These are phyloP conservation scores for Rhynchonycteris naso DNA, from an alignment of 2,797 vertebrate species.

Conservation along the genomic window DNA sequence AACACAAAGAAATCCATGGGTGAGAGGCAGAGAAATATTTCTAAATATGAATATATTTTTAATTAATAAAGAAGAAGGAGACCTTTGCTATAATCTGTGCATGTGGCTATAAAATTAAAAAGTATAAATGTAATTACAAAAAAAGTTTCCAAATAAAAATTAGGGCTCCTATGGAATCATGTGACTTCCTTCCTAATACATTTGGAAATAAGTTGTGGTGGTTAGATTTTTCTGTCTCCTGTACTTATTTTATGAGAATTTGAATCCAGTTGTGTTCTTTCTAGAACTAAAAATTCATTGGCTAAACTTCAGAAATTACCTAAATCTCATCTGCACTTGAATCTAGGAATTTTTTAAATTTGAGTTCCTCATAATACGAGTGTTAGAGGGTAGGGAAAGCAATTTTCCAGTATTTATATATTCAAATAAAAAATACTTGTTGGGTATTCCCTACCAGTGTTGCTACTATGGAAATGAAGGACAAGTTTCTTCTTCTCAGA, in stretches of 20 bases:
- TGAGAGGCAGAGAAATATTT: background rate
- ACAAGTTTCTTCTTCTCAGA: background rate
- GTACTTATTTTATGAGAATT: conserved; percentile 11
- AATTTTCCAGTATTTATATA: background rate
- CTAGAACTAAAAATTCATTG: background rate
- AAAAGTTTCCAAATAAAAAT: conserved; percentile 5
- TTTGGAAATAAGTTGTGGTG: background rate
- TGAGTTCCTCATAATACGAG: background rate
- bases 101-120: background rate
- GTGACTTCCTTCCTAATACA: background rate
- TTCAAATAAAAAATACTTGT: conserved; percentile 11
- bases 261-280: background rate
- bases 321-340: conserved; percentile 34
- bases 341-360: background rate
- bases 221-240: background rate
- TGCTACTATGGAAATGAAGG: background rate
- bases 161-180: background rate
- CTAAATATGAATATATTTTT: background rate
- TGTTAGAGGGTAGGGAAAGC: background rate
- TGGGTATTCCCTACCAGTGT: background rate
- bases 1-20: background rate
- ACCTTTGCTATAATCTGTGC: background rate
- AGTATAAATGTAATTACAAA: background rate
- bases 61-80: background rate
- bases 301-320: background rate